Conservation (phyloP, 2,113 vertebrate species). For the Epinephelus fuscoguttatus region DNA sequence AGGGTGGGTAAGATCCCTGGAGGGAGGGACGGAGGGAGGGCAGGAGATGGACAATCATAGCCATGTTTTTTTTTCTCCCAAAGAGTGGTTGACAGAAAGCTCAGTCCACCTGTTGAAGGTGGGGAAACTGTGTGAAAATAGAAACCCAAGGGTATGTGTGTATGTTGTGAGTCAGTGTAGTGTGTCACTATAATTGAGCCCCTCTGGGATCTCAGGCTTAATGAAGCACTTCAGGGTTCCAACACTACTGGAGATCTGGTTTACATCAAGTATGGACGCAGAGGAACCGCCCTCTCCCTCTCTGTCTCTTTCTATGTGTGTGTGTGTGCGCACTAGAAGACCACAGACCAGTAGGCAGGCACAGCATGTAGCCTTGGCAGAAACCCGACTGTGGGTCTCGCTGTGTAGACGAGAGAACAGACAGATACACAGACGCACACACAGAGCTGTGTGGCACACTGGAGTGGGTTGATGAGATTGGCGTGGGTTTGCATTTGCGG, state of each 20-base stretch:
- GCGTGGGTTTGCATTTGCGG: slow-evolving; percentile 60
- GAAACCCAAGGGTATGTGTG: slow-evolving; percentile 39
- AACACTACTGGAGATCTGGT: slow-evolving; percentile 72
- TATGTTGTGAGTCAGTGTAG: slow-evolving; percentile 46
- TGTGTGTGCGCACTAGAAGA: slow-evolving; percentile 46
- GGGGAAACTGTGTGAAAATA: slow-evolving; percentile 47
- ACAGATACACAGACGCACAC: slow-evolving; percentile 39
- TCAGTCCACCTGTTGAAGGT: slow-evolving; percentile 68
- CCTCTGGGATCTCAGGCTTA: slow-evolving; percentile 56
- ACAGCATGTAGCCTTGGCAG: slow-evolving; percentile 71
- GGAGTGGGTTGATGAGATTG: slow-evolving; percentile 70
- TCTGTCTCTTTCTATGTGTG: slow-evolving; percentile 25
- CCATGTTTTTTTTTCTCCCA: neutral
- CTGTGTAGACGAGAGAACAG: slow-evolving; percentile 54
- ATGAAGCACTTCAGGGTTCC: slow-evolving; percentile 68
- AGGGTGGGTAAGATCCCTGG: slow-evolving; percentile 35
- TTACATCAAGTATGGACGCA: slow-evolving; percentile 65
- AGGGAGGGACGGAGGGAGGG: neutral
- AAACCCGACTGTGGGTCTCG: slow-evolving; percentile 63
- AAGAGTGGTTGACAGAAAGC: neutral
- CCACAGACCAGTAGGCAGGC: slow-evolving; percentile 68
- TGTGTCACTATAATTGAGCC: slow-evolving; percentile 59
- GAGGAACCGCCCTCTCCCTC: slow-evolving; percentile 56
- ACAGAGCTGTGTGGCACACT: slow-evolving; percentile 36
- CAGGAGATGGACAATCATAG: neutral